phyloP scores from a whole-genome alignment of 2,113 vertebrate genomes.

The Chaenogobius annularis region DNA sequence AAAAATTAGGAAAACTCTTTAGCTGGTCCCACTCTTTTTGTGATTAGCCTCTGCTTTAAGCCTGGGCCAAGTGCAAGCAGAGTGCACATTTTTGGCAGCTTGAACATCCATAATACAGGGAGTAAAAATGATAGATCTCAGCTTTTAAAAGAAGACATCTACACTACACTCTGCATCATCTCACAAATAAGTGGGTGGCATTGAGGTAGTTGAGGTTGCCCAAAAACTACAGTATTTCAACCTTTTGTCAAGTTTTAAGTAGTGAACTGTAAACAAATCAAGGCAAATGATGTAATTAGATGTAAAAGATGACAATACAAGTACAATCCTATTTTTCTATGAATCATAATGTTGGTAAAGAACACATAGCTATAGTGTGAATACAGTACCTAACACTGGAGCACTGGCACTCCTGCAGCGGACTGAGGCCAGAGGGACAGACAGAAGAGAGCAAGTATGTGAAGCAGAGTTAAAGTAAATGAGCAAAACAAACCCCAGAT shows the following conservation, averaged over 20 bases:
- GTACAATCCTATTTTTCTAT: neutral
- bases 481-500: neutral
- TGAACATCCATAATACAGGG: conserved; percentile 4
- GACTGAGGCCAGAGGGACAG: conserved; percentile 71
- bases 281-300: neutral
- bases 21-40: conserved; percentile 22
- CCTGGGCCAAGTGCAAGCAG: conserved; percentile 8
- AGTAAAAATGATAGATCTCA: conserved; percentile 25
- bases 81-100: conserved; percentile 23
- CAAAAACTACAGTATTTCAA: too few species aligned
- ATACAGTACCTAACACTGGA: conserved; percentile 91
- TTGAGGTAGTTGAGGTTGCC: neutral
- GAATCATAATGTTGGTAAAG: neutral
- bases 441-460: conserved; percentile 12
- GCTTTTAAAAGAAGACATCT: neutral
- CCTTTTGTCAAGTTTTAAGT: neutral
- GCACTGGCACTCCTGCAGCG: conserved; percentile 93
- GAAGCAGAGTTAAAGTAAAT: conserved; percentile 16
- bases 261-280: neutral
- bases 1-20: conserved; percentile 21
- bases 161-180: neutral
- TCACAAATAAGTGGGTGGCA: neutral
- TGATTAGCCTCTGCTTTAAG: conserved; percentile 34
- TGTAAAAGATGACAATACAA: neutral
- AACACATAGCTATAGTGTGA: conserved; percentile 3